A percentile compares a stretch with the other conserved stretches of the same genome.
These are phyloP conservation scores for Myotis planiceps DNA, from an alignment of 2,797 vertebrate species.

Conservation along the genomic window DNA sequence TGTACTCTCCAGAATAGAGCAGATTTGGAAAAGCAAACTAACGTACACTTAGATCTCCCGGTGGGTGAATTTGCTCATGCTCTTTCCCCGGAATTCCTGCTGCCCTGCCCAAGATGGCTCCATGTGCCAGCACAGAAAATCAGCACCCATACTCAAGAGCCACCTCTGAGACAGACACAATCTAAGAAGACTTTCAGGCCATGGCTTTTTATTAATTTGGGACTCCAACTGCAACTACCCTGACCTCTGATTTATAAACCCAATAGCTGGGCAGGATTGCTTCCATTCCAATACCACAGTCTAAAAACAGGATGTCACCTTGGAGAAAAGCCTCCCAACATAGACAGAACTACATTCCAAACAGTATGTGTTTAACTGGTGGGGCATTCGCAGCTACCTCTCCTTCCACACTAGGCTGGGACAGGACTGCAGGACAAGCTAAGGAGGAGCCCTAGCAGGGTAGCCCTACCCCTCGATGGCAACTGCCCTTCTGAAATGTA, in stretches of 20 bases:
- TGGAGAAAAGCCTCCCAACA: not conserved
- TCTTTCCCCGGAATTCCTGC: not conserved
- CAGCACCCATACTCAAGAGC: not conserved
- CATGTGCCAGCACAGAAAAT: not conserved
- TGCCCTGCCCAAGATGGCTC: not conserved
- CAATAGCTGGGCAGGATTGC: not conserved
- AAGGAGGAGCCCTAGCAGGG: not conserved
- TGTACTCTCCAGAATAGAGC: conserved; percentile 48
- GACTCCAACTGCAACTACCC: not conserved
- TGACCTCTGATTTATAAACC: conserved; percentile 6
- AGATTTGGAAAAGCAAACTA: conserved; percentile 58
- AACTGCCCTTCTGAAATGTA: not conserved
- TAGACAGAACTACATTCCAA: not conserved
- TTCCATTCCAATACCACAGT: not conserved
- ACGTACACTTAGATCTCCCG: not conserved
- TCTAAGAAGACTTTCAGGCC: not conserved
- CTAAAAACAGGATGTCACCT: not conserved
- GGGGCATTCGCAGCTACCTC: not conserved
- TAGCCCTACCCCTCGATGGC: not conserved
- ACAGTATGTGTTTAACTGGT: not conserved
- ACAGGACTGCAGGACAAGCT: not conserved
- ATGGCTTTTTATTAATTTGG: conserved; percentile 19
- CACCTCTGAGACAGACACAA: not conserved
- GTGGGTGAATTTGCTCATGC: not conserved
- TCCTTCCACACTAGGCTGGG: not conserved